A percentile compares a stretch with the other conserved stretches of the same genome.
Evolutionary conservation across 2,113 vertebrate species (phyloP).

Genomic region (Lophius piscatorius): DNA sequence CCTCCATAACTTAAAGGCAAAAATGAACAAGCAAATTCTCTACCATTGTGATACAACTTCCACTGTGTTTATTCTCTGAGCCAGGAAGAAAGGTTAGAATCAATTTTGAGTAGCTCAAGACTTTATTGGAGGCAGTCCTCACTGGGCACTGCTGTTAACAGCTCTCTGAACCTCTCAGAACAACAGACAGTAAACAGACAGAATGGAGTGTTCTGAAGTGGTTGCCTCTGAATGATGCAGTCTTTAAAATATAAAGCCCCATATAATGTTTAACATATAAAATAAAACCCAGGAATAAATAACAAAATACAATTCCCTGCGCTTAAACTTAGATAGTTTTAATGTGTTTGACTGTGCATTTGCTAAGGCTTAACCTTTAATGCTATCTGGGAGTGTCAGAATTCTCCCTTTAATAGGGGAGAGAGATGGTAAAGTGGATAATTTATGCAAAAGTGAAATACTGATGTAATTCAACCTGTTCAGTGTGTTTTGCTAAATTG

Average conservation of each 20-base stretch:
- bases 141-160: background rate
- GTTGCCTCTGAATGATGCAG: background rate
- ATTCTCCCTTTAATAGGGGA: conserved; percentile 4
- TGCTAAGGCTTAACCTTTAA: conserved; percentile 13
- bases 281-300: conserved; percentile 1
- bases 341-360: background rate
- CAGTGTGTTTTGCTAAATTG: conserved; percentile 7
- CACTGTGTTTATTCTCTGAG: background rate
- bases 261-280: conserved; percentile 3
- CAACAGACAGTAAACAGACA: conserved; percentile 9
- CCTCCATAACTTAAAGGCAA: background rate
- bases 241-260: background rate
- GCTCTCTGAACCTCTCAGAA: conserved; percentile 12
- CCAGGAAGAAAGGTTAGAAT: background rate
- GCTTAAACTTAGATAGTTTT: background rate
- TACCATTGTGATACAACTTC: background rate
- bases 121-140: background rate
- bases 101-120: background rate
- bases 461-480: conserved; percentile 10
- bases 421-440: background rate
- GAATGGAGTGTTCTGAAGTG: background rate
- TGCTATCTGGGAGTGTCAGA: conserved; percentile 6
- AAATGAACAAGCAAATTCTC: background rate
- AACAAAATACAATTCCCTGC: background rate
- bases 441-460: too few species aligned